Conservation (phyloP, 2,888 invertebrate genomes). For the Petrolisthes manimaculis region DNA sequence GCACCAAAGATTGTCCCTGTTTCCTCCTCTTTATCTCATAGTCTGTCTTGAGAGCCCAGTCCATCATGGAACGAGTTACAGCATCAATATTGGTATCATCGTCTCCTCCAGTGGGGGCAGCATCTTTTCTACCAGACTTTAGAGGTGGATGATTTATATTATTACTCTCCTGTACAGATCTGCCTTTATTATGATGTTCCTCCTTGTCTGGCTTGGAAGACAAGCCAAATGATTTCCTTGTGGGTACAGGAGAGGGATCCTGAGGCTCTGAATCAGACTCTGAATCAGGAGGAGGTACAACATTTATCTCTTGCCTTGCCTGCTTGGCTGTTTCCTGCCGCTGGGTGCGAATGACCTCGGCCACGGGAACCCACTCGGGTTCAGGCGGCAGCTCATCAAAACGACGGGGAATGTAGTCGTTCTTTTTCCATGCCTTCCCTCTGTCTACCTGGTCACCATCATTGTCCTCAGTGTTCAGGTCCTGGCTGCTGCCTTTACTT, state of each 20-base stretch:
- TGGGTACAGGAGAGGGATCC: too few species aligned
- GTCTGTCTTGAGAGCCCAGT: conserved; percentile 28
- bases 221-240: neutral
- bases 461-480: neutral
- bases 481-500: too few species aligned
- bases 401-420: conserved; percentile 22
- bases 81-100: conserved; percentile 2
- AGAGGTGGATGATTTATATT: neutral
- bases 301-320: conserved; percentile 16
- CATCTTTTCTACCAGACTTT: neutral
- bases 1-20: neutral
- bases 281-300: conserved; percentile 25
- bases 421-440: conserved; percentile 23
- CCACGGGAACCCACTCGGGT: conserved; percentile 33
- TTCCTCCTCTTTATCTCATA: neutral
- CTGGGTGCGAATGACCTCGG: conserved; percentile 34
- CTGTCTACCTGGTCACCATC: neutral
- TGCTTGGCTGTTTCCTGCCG: conserved; percentile 26
- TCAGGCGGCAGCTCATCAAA: conserved; percentile 38
- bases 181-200: neutral
- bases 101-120: neutral
- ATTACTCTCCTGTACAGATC: neutral
- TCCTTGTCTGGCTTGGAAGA: neutral
- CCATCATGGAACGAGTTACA: conserved; percentile 30
- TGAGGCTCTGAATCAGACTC: neutral